A percentile compares a stretch with the other conserved stretches of the same genome.
These are phyloP conservation scores for Alectoris magna DNA, from an alignment of 2,797 vertebrate genomes.

Conservation along the genomic window DNA sequence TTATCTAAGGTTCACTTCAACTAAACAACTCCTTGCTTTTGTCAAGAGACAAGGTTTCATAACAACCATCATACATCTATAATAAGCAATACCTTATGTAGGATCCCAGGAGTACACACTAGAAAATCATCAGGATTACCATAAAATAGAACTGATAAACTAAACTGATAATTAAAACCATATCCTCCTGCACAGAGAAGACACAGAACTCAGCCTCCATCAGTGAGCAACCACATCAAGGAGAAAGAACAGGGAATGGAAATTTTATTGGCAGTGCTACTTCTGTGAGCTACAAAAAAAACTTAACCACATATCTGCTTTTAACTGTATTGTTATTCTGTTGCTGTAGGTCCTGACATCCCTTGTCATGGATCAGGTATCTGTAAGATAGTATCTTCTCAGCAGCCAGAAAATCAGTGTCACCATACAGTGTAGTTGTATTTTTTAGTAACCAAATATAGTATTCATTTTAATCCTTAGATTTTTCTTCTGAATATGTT, in stretches of 20 bases:
- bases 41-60: not conserved
- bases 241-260: not conserved
- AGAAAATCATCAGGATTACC: not conserved
- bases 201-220: not conserved
- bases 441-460: no score
- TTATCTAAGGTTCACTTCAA: not conserved
- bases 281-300: not conserved
- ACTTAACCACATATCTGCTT: no score
- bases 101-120: not conserved
- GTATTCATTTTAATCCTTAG: not conserved
- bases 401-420: not conserved
- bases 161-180: not conserved
- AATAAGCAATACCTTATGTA: not conserved
- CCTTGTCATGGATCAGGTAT: not conserved
- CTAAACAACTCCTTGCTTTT: not conserved
- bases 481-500: not conserved
- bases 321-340: not conserved
- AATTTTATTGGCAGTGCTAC: not conserved
- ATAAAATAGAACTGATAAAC: not conserved
- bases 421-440: not conserved
- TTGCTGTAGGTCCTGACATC: not conserved
- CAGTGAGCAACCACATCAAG: not conserved
- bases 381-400: not conserved
- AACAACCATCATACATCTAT: not conserved
- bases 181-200: not conserved